Percentiles rank a stretch among this genome's conserved stretches.
phyloP scores from a whole-genome alignment of 2,797 vertebrate genomes.

The Megaceryle alcyon region DNA sequence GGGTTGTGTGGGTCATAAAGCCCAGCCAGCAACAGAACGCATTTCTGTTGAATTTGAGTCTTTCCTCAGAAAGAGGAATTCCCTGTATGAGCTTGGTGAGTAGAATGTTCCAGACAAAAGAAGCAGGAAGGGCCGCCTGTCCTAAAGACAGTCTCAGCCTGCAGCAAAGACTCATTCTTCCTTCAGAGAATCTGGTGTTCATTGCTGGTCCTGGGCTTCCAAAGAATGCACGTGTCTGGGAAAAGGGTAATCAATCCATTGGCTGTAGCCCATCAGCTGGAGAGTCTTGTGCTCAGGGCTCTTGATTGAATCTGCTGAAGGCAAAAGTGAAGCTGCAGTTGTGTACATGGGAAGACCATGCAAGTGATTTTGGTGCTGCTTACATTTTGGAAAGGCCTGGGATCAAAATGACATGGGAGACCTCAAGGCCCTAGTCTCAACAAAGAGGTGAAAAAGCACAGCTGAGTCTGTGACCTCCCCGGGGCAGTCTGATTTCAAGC shows the following conservation, averaged over 20 bases:
- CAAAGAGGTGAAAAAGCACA: background rate
- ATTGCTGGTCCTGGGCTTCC: background rate
- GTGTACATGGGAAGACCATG: background rate
- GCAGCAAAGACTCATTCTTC: background rate
- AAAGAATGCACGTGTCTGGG: background rate
- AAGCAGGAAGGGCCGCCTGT: background rate
- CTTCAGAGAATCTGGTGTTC: background rate
- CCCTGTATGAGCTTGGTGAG: background rate
- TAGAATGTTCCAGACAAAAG: background rate
- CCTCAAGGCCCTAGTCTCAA: background rate
- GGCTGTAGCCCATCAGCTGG: background rate
- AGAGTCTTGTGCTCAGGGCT: background rate
- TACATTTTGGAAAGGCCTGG: background rate
- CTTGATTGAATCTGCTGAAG: background rate
- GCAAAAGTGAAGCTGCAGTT: background rate
- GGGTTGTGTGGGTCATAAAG: background rate
- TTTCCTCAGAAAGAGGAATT: background rate
- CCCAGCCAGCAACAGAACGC: background rate
- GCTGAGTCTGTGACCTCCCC: background rate
- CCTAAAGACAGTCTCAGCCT: background rate
- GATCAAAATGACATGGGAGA: background rate
- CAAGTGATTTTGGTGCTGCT: background rate
- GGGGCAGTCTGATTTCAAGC: background rate
- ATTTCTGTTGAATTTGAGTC: background rate
- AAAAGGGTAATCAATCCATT: background rate